phyloP scores from a whole-genome alignment of 2,888 invertebrate genomes.

The Helobdella robusta region DNA sequence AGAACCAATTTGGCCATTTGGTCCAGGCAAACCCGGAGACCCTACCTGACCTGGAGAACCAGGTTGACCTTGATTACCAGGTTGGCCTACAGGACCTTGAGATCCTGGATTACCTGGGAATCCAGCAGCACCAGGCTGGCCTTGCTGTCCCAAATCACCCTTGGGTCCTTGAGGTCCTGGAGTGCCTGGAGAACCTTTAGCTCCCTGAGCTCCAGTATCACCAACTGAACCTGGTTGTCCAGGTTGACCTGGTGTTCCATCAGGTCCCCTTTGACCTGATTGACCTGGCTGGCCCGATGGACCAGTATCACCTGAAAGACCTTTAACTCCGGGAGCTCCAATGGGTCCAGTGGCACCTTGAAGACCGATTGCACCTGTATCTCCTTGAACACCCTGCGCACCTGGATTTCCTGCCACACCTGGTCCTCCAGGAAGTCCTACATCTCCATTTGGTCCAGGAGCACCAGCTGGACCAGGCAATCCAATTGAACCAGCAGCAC shows the following conservation, averaged over 20 bases:
- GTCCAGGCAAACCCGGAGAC: conserved; percentile 21
- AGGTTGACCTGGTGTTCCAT: conserved; percentile 27
- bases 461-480: conserved; percentile 20
- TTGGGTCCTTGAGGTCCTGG: conserved; percentile 28
- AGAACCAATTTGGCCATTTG: neutral
- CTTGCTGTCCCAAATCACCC: conserved; percentile 27
- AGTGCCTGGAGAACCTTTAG: conserved; percentile 25
- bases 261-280: conserved; percentile 24
- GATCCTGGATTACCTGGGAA: conserved; percentile 29
- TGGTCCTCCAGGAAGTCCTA: conserved; percentile 25
- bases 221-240: conserved; percentile 28
- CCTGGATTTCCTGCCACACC: conserved; percentile 27
- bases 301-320: conserved; percentile 11
- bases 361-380: conserved; percentile 23
- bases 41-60: conserved; percentile 27
- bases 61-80: conserved; percentile 27
- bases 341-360: conserved; percentile 26
- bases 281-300: conserved; percentile 22
- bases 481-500: neutral
- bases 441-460: conserved; percentile 23
- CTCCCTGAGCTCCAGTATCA: conserved; percentile 20
- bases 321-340: conserved; percentile 21
- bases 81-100: conserved; percentile 25
- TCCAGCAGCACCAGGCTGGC: conserved; percentile 28
- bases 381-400: conserved; percentile 21